Conservation (phyloP, 2,113 vertebrate genomes). For the Hemiscyllium ocellatum region DNA sequence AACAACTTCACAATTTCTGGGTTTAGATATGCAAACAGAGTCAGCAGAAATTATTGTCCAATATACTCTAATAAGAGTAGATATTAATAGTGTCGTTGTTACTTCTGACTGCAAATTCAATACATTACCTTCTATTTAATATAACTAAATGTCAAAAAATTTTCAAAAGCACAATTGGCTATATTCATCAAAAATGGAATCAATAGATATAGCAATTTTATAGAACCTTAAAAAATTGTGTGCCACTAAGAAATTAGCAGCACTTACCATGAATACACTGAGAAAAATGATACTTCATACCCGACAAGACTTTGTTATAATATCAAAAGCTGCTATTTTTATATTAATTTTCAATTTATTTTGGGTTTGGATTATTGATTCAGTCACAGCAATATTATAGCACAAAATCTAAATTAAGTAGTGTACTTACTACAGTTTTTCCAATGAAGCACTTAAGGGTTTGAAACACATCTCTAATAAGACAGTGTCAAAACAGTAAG, state of each 20-base stretch:
- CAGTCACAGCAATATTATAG: background rate
- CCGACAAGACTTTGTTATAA: background rate
- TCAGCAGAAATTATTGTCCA: background rate
- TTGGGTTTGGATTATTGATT: background rate
- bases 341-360: background rate
- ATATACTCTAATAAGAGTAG: background rate
- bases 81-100: background rate
- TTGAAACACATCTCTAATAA: background rate
- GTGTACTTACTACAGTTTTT: background rate
- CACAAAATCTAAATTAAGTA: background rate
- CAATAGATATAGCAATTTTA: background rate
- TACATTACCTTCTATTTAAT: background rate
- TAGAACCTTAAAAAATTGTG: background rate
- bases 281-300: background rate
- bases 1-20: background rate
- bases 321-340: background rate
- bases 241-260: background rate
- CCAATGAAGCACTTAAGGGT: background rate
- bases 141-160: background rate
- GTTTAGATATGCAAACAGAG: background rate
- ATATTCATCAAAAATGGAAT: background rate
- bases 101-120: background rate
- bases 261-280: background rate
- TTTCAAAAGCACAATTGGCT: background rate
- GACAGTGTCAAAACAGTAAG: background rate